phyloP scores from a whole-genome alignment of 2,888 invertebrate genomes.

The Latrodectus elegans region DNA sequence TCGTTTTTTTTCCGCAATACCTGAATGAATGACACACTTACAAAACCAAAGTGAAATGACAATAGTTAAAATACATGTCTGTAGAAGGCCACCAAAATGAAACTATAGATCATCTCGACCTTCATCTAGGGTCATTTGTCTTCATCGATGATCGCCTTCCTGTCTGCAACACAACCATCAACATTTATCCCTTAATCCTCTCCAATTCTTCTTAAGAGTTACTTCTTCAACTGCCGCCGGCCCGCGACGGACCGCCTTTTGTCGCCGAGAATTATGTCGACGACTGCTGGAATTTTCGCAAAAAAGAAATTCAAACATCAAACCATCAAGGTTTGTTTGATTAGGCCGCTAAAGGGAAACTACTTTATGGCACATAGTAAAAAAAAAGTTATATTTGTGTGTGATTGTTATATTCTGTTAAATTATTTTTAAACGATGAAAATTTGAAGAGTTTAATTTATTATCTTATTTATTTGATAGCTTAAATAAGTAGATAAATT shows the following conservation, averaged over 20 bases:
- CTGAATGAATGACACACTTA: slow-evolving; percentile 29
- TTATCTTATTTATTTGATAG: no score
- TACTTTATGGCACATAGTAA: no score
- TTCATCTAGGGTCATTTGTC: slow-evolving; percentile 45
- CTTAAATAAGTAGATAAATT: no score
- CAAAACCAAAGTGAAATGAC: neutral
- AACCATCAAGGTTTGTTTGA: no score
- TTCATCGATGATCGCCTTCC: slow-evolving; percentile 50
- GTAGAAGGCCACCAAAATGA: neutral
- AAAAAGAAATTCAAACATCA: neutral
- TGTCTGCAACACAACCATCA: slow-evolving; percentile 30
- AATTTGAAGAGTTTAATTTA: no score
- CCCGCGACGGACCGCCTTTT: neutral
- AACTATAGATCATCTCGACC: slow-evolving; percentile 22
- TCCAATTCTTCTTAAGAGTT: slow-evolving; percentile 14
- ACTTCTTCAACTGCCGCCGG: neutral
- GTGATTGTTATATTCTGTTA: no score
- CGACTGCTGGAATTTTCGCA: neutral
- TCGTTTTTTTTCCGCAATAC: neutral
- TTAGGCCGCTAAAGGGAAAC: no score
- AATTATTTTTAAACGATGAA: no score
- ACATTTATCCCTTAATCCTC: neutral
- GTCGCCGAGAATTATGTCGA: neutral
- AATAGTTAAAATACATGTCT: neutral
- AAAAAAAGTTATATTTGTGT: no score